A percentile compares a stretch with the other conserved stretches of the same genome.
phyloP scores from a whole-genome alignment of 2,113 vertebrate genomes.

The Rhineura floridana region DNA sequence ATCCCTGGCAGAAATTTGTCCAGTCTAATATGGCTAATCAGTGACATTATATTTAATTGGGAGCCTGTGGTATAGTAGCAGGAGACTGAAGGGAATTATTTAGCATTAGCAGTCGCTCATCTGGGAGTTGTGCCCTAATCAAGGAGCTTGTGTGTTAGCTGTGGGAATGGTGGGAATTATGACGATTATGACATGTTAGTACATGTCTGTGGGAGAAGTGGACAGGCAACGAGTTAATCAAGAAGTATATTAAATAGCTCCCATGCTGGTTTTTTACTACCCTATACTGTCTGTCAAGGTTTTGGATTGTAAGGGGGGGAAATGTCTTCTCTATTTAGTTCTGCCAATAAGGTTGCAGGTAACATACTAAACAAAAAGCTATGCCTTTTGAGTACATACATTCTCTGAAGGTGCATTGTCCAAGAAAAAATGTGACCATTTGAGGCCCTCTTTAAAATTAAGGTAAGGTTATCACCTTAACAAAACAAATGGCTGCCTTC shows the following conservation, averaged over 20 bases:
- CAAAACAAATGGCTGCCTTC: background rate
- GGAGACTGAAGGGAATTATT: slow-evolving; percentile 89
- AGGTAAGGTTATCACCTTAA: background rate
- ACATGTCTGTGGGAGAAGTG: slow-evolving; percentile 89
- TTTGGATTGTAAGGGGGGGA: slow-evolving; percentile 65
- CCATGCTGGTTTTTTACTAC: slow-evolving; percentile 91
- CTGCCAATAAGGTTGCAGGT: slow-evolving; percentile 17
- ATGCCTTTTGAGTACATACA: background rate
- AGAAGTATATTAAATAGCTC: slow-evolving; percentile 89
- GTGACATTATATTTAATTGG: slow-evolving; percentile 88
- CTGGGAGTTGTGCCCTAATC: slow-evolving; percentile 91
- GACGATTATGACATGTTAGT: slow-evolving; percentile 96
- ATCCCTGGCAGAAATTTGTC: slow-evolving; percentile 79
- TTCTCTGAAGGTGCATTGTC: slow-evolving; percentile 14
- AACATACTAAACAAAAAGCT: slow-evolving; percentile 43
- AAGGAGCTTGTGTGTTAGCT: slow-evolving; percentile 86
- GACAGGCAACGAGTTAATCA: slow-evolving; percentile 98
- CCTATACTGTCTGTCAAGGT: slow-evolving; percentile 76
- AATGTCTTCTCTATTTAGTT: slow-evolving; percentile 13
- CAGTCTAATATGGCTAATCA: slow-evolving; percentile 80
- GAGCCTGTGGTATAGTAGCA: slow-evolving; percentile 79
- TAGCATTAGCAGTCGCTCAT: slow-evolving; percentile 86
- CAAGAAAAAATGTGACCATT: slow-evolving; percentile 6
- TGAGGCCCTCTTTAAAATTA: slow-evolving; percentile 5
- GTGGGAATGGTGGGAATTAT: slow-evolving; percentile 88